Base-by-base conservation (phyloP, 2,797 vertebrate species). In the Anguilla marmorata region DNA sequence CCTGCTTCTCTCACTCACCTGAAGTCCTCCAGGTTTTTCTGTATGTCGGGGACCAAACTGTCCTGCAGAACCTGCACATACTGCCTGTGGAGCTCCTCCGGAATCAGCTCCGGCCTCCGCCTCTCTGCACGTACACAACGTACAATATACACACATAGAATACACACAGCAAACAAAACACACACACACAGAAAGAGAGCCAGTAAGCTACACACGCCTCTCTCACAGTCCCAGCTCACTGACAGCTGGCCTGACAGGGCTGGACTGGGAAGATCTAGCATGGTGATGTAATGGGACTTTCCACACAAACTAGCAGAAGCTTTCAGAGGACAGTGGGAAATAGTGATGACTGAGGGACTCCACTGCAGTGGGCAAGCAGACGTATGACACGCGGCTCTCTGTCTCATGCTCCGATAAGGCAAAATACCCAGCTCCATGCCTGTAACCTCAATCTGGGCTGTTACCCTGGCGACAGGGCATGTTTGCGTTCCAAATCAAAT, bases 1-100 rank as follows among this genome's bases (percentile, higher is more conserved):
- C 72, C n/a, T 69, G 3, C 27, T 1, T 69, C 66, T 27, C n/a
- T 30, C 14, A 48, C 88, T 93, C 93, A 99, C 98, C 98, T 97
- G 92, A 99, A 99, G 93, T 99, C 98, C 86, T 99, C 98, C 74
- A 99, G 96, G 90, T 98, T 97, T 91, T 93, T 97, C 90, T 98
- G 97, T 41, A 99, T 97, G 89, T 99, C 98, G n/a, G 96, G 95
- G 30, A 97, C 95, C 88, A 98, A 96, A 90, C 95, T 97, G 63
- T 99, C 98, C 92, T 98, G 98, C 95, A 99, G 97, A 69, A 96
- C 96, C 91, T 98, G 98, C 90, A 99, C 96, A 88, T 97, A 98
- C 88, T 98, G 97, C 88, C 98, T 97, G 92, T 99, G 98, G 21
- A 98, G 94, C 87, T 99, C 98, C 90, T 99, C 98, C 11, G 98